Base-by-base conservation (phyloP, 92 coral and sea anemone species). In the Ricordea florida region DNA sequence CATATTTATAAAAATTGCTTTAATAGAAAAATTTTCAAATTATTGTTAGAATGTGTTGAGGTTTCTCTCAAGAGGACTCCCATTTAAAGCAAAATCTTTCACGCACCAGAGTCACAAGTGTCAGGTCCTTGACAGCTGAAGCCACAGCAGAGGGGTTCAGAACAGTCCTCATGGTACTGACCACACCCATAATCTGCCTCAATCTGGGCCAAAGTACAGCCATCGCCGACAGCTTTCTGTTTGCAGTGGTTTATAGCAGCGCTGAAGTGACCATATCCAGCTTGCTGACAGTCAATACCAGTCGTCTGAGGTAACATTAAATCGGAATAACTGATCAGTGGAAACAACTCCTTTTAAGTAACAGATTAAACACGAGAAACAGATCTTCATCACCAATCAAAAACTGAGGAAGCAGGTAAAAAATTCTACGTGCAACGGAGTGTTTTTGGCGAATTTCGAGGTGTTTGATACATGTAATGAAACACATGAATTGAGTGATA, bases 121-220 rank as follows among this genome's bases (percentile, higher is more conserved):
- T 91, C 97, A 38, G 92, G 93, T 2, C 97, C 97, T 20, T 60
- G 61, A 49, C 97, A 91, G 1, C 63, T 27, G 14, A 65, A 23
- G 10, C 97, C 97, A 51, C 97, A 91, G 61, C 97, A 91, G 30
- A 91, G 79, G 4, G 97, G 97, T 33, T 83, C 97, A 20, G 97
- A 91, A 30, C 97, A 91, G 7, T 51, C 55, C 45, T 79, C 64
- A 43, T 91, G 97, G 61, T 91, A 91, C 24, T 74, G 84, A 14
- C 78, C 70, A 33, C 97, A 91, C 0, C 97, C 97, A 22, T 87
- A 91, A 69, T 91, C 93, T 36, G 26, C 15, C 1, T 74, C 68
- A 3, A 69, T 78, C 31, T 28, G 56, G 38, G 83, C 83, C 11
- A 78, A 87, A 44, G 80, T 91, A 50, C 97, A 91, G 35, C 93